These are phyloP conservation scores for Orthosia incerta DNA, from an alignment of 2,888 invertebrate species.

Conservation along the genomic window DNA sequence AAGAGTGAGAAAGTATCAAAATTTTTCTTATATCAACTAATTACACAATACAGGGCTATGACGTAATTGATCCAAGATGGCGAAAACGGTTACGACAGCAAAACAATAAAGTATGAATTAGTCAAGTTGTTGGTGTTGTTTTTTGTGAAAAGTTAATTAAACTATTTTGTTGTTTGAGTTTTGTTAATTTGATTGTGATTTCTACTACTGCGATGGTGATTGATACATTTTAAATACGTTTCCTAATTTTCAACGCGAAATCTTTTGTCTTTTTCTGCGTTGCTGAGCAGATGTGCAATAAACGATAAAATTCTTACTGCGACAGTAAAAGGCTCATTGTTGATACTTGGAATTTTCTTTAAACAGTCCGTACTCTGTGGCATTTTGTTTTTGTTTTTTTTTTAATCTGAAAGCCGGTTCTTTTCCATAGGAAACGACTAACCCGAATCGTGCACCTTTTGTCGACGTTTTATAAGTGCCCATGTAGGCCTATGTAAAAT, in stretches of 20 bases:
- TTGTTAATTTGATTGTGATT: conserved; percentile 3
- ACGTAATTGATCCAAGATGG: conserved; percentile 30
- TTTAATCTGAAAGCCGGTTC: no score
- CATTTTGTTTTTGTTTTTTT: no score
- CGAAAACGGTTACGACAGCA: conserved; percentile 18
- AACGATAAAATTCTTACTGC: background rate
- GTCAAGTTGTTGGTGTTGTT: conserved; percentile 6
- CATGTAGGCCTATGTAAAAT: no score
- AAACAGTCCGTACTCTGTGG: no score
- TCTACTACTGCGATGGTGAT: background rate
- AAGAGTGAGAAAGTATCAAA: conserved; percentile 60
- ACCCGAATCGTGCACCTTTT: no score
- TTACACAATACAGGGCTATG: conserved; percentile 43
- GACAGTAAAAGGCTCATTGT: no score
- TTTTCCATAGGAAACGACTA: no score
- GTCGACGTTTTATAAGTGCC: no score
- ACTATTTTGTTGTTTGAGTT: conserved; percentile 7
- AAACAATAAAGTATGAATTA: conserved; percentile 23
- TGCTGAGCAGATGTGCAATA: background rate
- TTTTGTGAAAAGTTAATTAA: conserved; percentile 39
- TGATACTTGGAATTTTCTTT: no score
- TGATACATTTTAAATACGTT: background rate
- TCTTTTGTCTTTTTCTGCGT: background rate
- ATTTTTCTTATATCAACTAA: conserved; percentile 25
- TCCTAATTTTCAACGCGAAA: background rate